These are phyloP conservation scores for Drosophila diplacantha DNA, from an alignment of 2,888 invertebrate genomes.

Conservation along the genomic window DNA sequence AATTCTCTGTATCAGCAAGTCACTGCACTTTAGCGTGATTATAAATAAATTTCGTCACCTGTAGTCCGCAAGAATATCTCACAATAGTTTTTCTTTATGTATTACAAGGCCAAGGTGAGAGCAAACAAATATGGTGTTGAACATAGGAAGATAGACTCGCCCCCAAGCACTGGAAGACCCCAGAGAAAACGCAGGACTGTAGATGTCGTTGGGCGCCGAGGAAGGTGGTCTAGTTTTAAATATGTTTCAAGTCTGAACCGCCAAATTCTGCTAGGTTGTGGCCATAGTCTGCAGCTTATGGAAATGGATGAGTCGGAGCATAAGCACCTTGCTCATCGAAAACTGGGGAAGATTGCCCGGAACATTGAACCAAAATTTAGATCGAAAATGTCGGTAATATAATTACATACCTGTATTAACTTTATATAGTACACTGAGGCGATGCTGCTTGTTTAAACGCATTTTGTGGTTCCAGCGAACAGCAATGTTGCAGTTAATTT, in stretches of 20 bases:
- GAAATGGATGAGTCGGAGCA: background rate
- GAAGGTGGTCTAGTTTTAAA: background rate
- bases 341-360: background rate
- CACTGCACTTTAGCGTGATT: background rate
- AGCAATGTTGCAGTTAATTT: slow-evolving; percentile 35
- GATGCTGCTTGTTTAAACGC: slow-evolving; percentile 1
- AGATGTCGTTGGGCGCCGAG: too few relatives aligned
- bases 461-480: slow-evolving; percentile 12
- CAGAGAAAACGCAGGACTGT: background rate
- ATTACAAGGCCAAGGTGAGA: background rate
- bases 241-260: too few relatives aligned
- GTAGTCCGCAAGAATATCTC: background rate
- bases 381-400: background rate
- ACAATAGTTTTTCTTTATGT: background rate
- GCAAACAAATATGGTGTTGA: background rate
- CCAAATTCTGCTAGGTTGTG: too few relatives aligned
- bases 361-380: background rate
- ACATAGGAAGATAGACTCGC: background rate
- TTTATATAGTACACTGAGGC: slow-evolving; percentile 2
- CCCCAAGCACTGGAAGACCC: too few relatives aligned
- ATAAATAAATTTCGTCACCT: background rate
- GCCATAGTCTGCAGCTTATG: too few relatives aligned
- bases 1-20: background rate
- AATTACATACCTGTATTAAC: background rate
- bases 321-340: background rate